Evolutionary conservation across 2,797 vertebrate genomes (phyloP), one percentile per base, ranked within the genome.

Genomic region (Parauchenoglanis punctatus): DNA sequence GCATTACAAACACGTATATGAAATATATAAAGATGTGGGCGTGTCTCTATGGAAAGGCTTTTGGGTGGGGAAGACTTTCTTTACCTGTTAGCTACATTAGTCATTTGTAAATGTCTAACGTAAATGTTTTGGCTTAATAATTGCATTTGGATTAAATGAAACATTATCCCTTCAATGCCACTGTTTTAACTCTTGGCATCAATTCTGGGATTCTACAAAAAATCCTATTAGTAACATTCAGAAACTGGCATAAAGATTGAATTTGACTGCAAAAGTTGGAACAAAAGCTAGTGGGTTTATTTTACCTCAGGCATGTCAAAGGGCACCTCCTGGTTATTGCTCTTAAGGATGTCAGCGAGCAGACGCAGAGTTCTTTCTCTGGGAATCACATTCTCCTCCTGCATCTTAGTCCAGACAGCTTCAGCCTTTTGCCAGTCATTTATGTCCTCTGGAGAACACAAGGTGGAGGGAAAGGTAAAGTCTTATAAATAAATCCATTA

Each of bases 321-420:
- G 18, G 97, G 97, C 91, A 99, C 96, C 92, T 96, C 94, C 89
- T 98, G 96, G 90, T 95, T 95, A 86, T 95, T 97, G 40, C 23
- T 95, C 92, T 91, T 94, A 84, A 98, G 92, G 89, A 98, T 95
- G 49, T 94, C 92, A 13, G 97, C 96, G 86, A 99, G 92, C 75
- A 99, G 87, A 2, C 18, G 91, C 17, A 97, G 92, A 0, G 97
- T 99, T 91, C 94, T 96, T 81, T 96, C 96, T 73, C 96, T 96
- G 75, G 97, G 98, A 94, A 97, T 94, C 86, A 97, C 4, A 89
- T 97, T 98, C 94, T 99, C 98, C 90, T 99, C 97, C 92, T 99
- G 97, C 93, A 99, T 98, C 96, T 98, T 99, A 63, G 94, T 97
- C 98, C 98, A 99, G 73, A 92, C 40, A 5, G 93, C 91, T 49